Conservation (phyloP, 1,140 invertebrate genomes). For the Macrosteles quadrilineatus region DNA sequence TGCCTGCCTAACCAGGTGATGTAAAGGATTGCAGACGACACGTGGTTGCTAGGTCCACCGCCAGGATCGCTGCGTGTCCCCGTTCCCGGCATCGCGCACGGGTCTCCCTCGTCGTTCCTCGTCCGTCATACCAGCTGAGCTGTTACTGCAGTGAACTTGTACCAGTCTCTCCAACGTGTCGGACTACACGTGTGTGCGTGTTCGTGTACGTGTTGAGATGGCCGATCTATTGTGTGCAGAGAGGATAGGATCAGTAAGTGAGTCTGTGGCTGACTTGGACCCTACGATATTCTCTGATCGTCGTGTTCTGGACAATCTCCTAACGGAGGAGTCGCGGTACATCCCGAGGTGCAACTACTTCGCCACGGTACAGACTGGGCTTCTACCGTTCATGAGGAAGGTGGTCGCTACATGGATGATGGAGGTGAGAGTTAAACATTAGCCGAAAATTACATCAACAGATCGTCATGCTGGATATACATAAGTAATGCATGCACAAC, state of each 20-base stretch:
- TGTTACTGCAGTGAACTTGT: neutral
- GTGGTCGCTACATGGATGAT: conserved; percentile 81
- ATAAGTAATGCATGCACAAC: too few species aligned
- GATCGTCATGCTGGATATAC: too few species aligned
- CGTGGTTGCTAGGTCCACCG: too few species aligned
- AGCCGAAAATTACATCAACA: neutral
- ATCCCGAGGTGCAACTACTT: conserved; percentile 71
- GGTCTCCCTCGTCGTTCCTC: too few species aligned
- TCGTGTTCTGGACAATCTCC: conserved; percentile 67
- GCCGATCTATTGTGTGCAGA: conserved; percentile 46
- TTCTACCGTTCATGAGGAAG: conserved; percentile 77
- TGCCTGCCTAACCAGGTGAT: too few species aligned
- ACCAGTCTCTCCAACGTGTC: neutral
- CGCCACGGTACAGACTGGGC: conserved; percentile 66
- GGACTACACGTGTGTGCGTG: neutral
- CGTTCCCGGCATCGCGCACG: too few species aligned
- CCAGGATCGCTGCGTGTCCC: neutral
- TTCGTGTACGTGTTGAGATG: neutral
- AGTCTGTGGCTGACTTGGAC: conserved; percentile 60
- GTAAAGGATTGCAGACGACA: too few species aligned
- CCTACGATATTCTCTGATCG: conserved; percentile 66
- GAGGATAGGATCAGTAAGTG: conserved; percentile 41
- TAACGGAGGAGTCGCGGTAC: conserved; percentile 66
- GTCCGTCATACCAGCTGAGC: neutral
- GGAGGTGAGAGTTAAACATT: conserved; percentile 60